A percentile compares a stretch with the other conserved stretches of the same genome.
Evolutionary conservation across 1,140 invertebrate species (phyloP).

Genomic region (Ceratina japonica): DNA sequence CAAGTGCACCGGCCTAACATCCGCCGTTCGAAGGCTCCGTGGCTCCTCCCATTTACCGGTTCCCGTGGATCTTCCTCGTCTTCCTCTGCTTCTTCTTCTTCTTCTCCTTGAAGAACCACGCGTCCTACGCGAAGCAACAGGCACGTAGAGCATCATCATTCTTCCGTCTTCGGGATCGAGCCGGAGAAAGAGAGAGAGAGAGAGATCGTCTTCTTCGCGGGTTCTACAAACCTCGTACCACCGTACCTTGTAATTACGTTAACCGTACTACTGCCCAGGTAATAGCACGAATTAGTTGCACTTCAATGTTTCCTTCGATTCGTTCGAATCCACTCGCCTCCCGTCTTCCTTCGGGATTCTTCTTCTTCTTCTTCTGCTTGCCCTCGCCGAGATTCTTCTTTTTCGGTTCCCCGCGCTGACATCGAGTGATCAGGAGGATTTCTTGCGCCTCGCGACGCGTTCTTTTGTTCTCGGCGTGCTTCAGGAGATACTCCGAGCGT

Average conservation of each 20-base stretch:
- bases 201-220: constrained; percentile 52
- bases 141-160: constrained; percentile 73
- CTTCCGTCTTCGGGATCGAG: constrained; percentile 60
- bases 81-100: constrained; percentile 17
- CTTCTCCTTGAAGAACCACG: constrained; percentile 25
- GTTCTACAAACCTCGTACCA: constrained; percentile 36
- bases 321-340: not conserved
- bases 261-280: constrained; percentile 64
- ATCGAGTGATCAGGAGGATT: not conserved
- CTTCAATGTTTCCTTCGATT: constrained; percentile 53
- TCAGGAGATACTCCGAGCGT: not conserved
- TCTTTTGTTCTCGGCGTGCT: not conserved
- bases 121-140: constrained; percentile 69
- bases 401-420: not conserved
- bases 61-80: constrained; percentile 35
- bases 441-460: not conserved
- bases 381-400: not conserved
- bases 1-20: constrained; percentile 68
- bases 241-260: constrained; percentile 73
- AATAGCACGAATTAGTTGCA: constrained; percentile 57
- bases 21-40: constrained; percentile 63
- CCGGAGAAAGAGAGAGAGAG: constrained; percentile 16
- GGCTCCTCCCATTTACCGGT: constrained; percentile 69
- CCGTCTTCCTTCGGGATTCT: not conserved
- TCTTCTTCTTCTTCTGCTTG: not conserved